Conservation (phyloP, 2,113 vertebrate species). For the Stigmatopora argus region DNA sequence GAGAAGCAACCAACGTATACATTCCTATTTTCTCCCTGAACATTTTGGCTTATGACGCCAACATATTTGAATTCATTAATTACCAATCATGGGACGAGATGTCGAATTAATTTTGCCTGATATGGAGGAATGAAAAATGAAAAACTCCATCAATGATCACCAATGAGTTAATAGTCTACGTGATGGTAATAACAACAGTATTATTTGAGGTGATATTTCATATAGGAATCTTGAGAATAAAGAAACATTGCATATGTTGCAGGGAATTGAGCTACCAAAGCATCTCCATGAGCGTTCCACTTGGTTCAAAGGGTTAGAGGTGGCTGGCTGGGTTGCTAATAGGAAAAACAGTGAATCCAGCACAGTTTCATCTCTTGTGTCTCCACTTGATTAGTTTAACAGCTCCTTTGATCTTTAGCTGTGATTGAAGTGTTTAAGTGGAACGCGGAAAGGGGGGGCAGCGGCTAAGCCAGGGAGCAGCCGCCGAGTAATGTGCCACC, state of each 20-base stretch:
- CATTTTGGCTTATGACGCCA: too few species aligned
- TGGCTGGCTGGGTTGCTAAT: conserved; percentile 40
- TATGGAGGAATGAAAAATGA: too few species aligned
- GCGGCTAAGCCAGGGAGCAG: conserved; percentile 78
- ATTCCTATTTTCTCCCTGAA: too few species aligned
- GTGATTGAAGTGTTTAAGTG: conserved; percentile 94
- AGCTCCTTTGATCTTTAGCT: conserved; percentile 92
- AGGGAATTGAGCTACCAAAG: conserved; percentile 56
- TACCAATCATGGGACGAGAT: too few species aligned
- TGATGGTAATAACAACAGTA: too few species aligned
- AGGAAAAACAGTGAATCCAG: conserved; percentile 59
- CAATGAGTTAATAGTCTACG: too few species aligned
- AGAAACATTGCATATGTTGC: conserved; percentile 57
- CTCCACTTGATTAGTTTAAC: conserved; percentile 92
- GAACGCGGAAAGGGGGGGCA: conserved; percentile 79
- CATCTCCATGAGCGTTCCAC: conserved; percentile 47
- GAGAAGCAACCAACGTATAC: too few species aligned
- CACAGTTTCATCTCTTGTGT: conserved; percentile 68
- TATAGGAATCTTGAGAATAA: neutral
- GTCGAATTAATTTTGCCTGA: too few species aligned
- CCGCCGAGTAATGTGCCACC: conserved; percentile 78
- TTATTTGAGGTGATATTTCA: too few species aligned
- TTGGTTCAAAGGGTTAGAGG: conserved; percentile 54
- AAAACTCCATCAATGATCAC: too few species aligned
- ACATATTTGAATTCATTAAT: too few species aligned